These are phyloP conservation scores for Diabrotica balteata DNA, from an alignment of 2,888 invertebrate genomes.

Conservation along the genomic window DNA sequence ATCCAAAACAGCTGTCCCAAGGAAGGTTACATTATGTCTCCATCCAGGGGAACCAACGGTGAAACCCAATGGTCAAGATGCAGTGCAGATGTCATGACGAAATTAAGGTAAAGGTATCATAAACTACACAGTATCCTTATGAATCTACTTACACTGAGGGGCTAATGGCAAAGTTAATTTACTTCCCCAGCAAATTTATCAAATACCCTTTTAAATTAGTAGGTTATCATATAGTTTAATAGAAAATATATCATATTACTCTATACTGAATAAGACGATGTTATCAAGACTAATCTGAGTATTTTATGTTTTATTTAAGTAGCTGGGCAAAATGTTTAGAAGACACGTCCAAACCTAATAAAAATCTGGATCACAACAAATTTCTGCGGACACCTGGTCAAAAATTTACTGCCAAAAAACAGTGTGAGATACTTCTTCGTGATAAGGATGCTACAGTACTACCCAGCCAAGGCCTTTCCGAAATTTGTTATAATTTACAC, in stretches of 20 bases:
- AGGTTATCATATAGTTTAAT: too few species aligned
- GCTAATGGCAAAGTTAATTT: too few species aligned
- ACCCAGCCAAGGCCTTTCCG: slow-evolving; percentile 56
- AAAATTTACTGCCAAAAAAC: slow-evolving; percentile 75
- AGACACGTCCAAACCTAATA: slow-evolving; percentile 64
- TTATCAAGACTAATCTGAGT: too few species aligned
- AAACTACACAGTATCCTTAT: too few species aligned
- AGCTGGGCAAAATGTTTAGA: slow-evolving; percentile 72
- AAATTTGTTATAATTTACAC: slow-evolving; percentile 71
- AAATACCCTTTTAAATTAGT: too few species aligned
- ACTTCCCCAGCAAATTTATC: too few species aligned
- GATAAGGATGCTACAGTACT: slow-evolving; percentile 71
- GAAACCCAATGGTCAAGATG: slow-evolving; percentile 82
- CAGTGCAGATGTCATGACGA: slow-evolving; percentile 71
- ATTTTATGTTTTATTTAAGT: slow-evolving; percentile 6
- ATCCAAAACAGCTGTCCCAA: slow-evolving; percentile 74
- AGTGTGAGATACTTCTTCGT: slow-evolving; percentile 75
- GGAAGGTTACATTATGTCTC: slow-evolving; percentile 84
- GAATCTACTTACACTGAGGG: too few species aligned
- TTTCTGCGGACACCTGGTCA: slow-evolving; percentile 73
- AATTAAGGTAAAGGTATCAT: slow-evolving; percentile 62
- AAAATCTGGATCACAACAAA: slow-evolving; percentile 67
- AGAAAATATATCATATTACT: too few species aligned
- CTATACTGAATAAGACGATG: too few species aligned
- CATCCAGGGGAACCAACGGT: slow-evolving; percentile 78